Evolutionary conservation across 2,113 vertebrate species (phyloP).

Genomic region (Alouatta palliata): DNA sequence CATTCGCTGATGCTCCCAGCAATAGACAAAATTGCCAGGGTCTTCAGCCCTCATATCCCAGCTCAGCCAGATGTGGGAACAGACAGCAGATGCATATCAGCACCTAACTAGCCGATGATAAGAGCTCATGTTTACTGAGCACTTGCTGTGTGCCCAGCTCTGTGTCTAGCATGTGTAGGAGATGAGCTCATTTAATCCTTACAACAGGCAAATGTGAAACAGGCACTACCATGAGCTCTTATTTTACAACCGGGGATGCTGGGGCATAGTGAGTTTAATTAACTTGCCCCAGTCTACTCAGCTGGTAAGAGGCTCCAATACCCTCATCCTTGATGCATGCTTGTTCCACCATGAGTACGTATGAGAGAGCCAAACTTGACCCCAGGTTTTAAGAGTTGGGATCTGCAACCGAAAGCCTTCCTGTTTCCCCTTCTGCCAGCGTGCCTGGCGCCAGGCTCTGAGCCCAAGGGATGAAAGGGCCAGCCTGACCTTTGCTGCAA

Average conservation of each 20-base stretch:
- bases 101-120: fast-evolving
- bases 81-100: not conserved
- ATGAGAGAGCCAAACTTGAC: not conserved
- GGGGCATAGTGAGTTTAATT: not conserved
- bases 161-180: not conserved
- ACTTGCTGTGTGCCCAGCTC: not conserved
- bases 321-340: not conserved
- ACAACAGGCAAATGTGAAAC: not conserved
- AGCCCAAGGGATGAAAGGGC: not conserved
- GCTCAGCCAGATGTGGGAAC: not conserved
- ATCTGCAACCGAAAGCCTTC: not conserved
- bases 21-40: not conserved
- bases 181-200: not conserved
- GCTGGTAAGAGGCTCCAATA: not conserved
- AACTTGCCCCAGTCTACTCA: not conserved
- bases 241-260: not conserved
- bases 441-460: not conserved
- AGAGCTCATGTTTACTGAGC: not conserved
- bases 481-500: not conserved
- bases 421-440: not conserved
- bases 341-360: not conserved
- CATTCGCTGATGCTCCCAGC: not conserved
- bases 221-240: not conserved
- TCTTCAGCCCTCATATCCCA: not conserved
- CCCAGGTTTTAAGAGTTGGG: not conserved